A percentile compares a stretch with the other conserved stretches of the same genome.
Evolutionary conservation across 2,797 vertebrate genomes (phyloP).

Genomic region (Spondyliosoma cantharus): DNA sequence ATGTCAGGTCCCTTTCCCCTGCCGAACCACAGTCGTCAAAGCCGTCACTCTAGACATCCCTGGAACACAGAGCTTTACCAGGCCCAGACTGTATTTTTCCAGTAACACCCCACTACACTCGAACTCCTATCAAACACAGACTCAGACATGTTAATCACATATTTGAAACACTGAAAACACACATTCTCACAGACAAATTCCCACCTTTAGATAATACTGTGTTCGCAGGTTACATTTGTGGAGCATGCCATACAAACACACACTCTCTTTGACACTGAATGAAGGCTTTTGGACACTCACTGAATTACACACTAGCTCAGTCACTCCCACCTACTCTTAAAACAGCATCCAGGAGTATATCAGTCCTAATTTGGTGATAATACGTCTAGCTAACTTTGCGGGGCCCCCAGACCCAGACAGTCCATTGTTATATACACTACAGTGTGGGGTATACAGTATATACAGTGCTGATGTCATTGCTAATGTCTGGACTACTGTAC

Average conservation of each 20-base stretch:
- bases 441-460: slow-evolving; percentile 60
- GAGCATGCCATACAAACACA: slow-evolving; percentile 25
- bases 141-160: slow-evolving; percentile 45
- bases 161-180: slow-evolving; percentile 50
- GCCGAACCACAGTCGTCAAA: slow-evolving; percentile 45
- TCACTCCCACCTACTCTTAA: slow-evolving; percentile 47
- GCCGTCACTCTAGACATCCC: slow-evolving; percentile 50
- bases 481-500: slow-evolving; percentile 72
- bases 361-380: slow-evolving; percentile 83
- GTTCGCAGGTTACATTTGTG: slow-evolving; percentile 30
- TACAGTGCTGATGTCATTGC: slow-evolving; percentile 70
- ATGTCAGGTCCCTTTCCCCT: slow-evolving; percentile 51
- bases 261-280: slow-evolving; percentile 24
- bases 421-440: slow-evolving; percentile 73
- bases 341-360: slow-evolving; percentile 61
- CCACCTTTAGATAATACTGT: slow-evolving; percentile 49
- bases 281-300: slow-evolving; percentile 26
- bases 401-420: slow-evolving; percentile 55
- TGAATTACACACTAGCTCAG: slow-evolving; percentile 15
- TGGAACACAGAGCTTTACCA: slow-evolving; percentile 59
- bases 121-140: slow-evolving; percentile 62
- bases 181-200: slow-evolving; percentile 50
- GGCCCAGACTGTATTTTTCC: slow-evolving; percentile 64
- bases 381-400: slow-evolving; percentile 63
- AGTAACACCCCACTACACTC: slow-evolving; percentile 12